Evolutionary conservation across 2,888 invertebrate genomes (phyloP), one percentile per base, ranked within the genome.

Genomic region (Macaria liturata): DNA sequence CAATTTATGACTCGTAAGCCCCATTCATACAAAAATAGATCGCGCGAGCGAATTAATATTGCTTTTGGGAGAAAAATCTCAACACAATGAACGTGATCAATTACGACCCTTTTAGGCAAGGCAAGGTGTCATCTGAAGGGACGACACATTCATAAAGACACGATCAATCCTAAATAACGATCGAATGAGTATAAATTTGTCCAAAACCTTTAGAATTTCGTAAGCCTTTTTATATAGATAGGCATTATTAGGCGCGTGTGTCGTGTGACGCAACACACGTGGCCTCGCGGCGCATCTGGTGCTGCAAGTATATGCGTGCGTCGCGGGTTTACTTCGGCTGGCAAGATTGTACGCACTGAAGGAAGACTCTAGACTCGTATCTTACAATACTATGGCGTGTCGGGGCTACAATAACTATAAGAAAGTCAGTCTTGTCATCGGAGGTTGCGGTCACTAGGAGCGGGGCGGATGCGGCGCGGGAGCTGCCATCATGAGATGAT

Each of bases 401-500:
- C 73, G 79, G 78, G 80, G 66, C 64, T 66, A 67, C 77, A 86
- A 79, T 75, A 82, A 79, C 75, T 87, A 87, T 82, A 78, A 81
- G 83, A 83, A 82, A 86, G 80, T 91, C 91, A 91, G 91, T 91
- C 91, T 91, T 91, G 78, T 78, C 65, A 76, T 90, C 89, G 90
- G 91, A 90, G 90, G 88, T 85, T 75, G 83, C 70, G 74, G 82
- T 88, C 86, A 80, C 81, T 83, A 78, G 81, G 81, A 55, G 80
- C 78, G 75, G 65, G 74, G 46, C 50, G 70, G 72, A 61, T 80
- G 74, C 86, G 75, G 65, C 74, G 46, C 50, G 70, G 72, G 62
- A 80, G 74, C 86, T 84, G 78, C 66, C 82, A 95, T 97, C 96
- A 97, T 92, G 97, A 97, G 81, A 97, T 95, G 72, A 96, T 95